Percentiles rank a stretch among this genome's conserved stretches.
Conservation (phyloP, 2,797 vertebrate species). For the Phrynocephalus guinanensis region DNA sequence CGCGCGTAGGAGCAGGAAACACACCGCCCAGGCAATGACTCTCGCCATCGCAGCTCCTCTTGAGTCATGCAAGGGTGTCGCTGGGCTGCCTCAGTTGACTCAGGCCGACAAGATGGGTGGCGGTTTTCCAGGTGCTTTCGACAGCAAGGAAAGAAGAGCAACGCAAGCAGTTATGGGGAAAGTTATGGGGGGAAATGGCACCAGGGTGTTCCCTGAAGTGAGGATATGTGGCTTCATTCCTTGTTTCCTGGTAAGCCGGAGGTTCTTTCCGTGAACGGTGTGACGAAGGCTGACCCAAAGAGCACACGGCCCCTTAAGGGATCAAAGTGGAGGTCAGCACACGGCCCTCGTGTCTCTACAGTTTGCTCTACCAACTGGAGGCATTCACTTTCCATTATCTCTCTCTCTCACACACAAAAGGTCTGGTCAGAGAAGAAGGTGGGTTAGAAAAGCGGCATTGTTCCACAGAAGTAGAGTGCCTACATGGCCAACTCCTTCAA, state of each 20-base stretch:
- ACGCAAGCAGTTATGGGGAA: not conserved
- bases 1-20: not conserved
- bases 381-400: not conserved
- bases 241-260: not conserved
- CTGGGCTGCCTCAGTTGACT: not conserved
- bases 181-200: not conserved
- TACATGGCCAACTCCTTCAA: not conserved
- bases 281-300: not conserved
- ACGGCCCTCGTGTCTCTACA: not conserved
- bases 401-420: not conserved
- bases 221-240: not conserved
- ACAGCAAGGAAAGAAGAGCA: not conserved
- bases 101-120: not conserved
- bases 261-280: not conserved
- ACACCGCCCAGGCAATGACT: not conserved
- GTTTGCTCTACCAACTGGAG: not conserved
- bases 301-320: not conserved
- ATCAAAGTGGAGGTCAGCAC: not conserved
- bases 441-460: not conserved
- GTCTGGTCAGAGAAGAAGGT: not conserved
- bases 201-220: not conserved
- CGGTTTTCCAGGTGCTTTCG: not conserved
- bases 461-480: too few relatives aligned
- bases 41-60: not conserved
- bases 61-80: not conserved